These are phyloP conservation scores for Oscheius sp. DNA, from an alignment of 2,888 invertebrate genomes.

Conservation along the genomic window DNA sequence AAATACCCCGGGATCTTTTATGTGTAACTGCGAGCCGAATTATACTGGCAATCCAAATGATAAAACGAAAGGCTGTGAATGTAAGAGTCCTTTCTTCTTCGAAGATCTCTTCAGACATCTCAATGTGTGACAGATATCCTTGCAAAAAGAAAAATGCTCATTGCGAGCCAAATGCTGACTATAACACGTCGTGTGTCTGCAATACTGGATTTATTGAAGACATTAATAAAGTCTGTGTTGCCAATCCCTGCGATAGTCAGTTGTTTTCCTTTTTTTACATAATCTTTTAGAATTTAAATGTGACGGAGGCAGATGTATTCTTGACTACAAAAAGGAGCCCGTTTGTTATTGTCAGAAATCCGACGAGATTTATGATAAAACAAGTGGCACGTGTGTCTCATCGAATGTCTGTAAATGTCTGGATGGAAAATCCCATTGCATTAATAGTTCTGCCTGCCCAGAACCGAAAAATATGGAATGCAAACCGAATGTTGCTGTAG, in stretches of 20 bases:
- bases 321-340: neutral
- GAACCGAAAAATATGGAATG: constrained; percentile 1
- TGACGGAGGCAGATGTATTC: neutral
- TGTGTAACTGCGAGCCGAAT: neutral
- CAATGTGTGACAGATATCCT: neutral
- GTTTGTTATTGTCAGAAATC: neutral
- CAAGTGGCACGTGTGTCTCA: neutral
- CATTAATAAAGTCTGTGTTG: neutral
- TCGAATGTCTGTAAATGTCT: constrained; percentile 10
- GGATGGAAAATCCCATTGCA: neutral
- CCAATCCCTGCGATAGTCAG: constrained; percentile 2
- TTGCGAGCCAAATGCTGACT: neutral
- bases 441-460: constrained; percentile 1
- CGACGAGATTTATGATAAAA: neutral
- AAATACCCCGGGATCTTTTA: constrained; percentile 8
- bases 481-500: neutral
- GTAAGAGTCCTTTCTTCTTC: neutral
- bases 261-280: too few relatives aligned
- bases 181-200: neutral
- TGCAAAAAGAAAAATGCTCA: constrained; percentile 1
- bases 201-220: neutral
- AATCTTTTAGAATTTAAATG: neutral
- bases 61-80: neutral
- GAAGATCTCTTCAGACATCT: neutral
- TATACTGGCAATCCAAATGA: neutral